Evolutionary conservation across 2,888 invertebrate species (phyloP), one percentile per base, ranked within the genome.

Genomic region (Schrankia costaestrigalis): DNA sequence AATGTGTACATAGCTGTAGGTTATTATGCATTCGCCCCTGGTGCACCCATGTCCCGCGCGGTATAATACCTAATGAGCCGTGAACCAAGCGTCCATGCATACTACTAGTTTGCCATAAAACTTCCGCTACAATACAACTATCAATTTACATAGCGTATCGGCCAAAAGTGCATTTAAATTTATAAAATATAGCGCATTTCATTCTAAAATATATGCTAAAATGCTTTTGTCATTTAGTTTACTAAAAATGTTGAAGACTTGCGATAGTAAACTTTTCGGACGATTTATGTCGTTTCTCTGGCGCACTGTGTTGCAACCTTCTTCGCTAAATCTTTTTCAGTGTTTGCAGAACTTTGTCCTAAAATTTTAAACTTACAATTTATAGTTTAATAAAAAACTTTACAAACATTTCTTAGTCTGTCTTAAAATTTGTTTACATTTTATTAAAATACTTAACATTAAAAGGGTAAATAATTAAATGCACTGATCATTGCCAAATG

Each of bases 401-500:
- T n/a, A n/a, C n/a, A n/a, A n/a, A n/a, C n/a, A n/a, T n/a, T n/a
- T n/a, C n/a, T n/a, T n/a, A n/a, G n/a, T n/a, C n/a, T n/a, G n/a
- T n/a, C n/a, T n/a, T n/a, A n/a, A n/a, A n/a, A n/a, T n/a, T n/a
- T n/a, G n/a, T n/a, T n/a, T n/a, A n/a, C n/a, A n/a, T n/a, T n/a
- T n/a, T n/a, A n/a, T n/a, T n/a, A n/a, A n/a, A n/a, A n/a, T n/a
- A n/a, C n/a, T n/a, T n/a, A n/a, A n/a, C n/a, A n/a, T n/a, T n/a
- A n/a, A n/a, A n/a, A n/a, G n/a, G n/a, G n/a, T n/a, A n/a, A n/a
- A n/a, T n/a, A n/a, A n/a, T n/a, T n/a, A 39, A 46, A 62, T 70
- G 64, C 52, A 64, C 66, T 71, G 76, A 72, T 71, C 73, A 64
- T 76, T 74, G 76, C 57, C 67, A 66, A 77, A 52, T 50, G 62